Conservation (phyloP, 2,888 invertebrate genomes). For the Prosapia bicincta region DNA sequence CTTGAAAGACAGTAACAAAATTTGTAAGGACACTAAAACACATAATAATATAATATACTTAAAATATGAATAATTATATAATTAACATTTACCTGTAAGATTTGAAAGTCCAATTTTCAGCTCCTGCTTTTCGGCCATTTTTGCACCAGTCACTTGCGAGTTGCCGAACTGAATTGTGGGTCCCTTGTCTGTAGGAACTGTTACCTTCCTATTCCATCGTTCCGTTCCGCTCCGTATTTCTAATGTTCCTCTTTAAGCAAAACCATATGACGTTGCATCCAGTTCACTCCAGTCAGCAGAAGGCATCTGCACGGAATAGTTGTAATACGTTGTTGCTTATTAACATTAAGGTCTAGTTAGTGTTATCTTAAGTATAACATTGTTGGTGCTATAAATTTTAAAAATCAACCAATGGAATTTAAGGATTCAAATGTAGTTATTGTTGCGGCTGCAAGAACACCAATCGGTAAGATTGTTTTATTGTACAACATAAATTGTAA, state of each 20-base stretch:
- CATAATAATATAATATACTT: background rate
- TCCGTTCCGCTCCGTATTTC: conserved; percentile 6
- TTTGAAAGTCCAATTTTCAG: conserved; percentile 33
- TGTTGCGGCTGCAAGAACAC: conserved; percentile 76
- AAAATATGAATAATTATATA: background rate
- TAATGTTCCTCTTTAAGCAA: too few relatives aligned
- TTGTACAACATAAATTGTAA: background rate
- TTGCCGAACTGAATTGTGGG: conserved; percentile 32
- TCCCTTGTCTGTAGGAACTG: background rate
- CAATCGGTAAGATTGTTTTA: conserved; percentile 61
- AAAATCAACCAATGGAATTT: background rate
- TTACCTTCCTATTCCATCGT: background rate
- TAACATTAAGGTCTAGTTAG: too few relatives aligned
- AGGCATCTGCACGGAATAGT: too few relatives aligned
- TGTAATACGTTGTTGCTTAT: too few relatives aligned
- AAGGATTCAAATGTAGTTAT: conserved; percentile 55
- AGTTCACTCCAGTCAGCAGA: too few relatives aligned
- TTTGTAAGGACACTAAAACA: background rate
- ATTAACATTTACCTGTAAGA: conserved; percentile 34
- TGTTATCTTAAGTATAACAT: too few relatives aligned
- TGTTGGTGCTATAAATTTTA: too few relatives aligned
- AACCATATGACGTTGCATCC: background rate
- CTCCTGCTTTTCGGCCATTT: conserved; percentile 39
- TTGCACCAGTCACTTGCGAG: conserved; percentile 35
- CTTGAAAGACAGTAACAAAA: background rate